phyloP scores from a whole-genome alignment of 2,888 invertebrate species.

The Tholera decimalis region DNA sequence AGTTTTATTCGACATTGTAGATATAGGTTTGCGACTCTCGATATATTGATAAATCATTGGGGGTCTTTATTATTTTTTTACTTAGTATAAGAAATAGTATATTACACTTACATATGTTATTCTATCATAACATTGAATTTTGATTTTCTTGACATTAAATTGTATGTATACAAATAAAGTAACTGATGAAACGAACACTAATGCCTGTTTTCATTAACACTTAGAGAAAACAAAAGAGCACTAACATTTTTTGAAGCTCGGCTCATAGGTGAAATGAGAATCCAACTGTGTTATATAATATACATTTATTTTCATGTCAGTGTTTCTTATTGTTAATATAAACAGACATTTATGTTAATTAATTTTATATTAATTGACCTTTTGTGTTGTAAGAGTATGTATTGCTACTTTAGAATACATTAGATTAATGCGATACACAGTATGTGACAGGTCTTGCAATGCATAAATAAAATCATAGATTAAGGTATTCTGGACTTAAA shows the following conservation, averaged over 20 bases:
- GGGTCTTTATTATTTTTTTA: conserved; percentile 51
- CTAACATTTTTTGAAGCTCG: background rate
- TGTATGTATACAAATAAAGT: conserved; percentile 38
- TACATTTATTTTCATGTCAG: background rate
- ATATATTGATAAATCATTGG: conserved; percentile 36
- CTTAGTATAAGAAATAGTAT: conserved; percentile 44
- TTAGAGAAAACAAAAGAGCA: background rate
- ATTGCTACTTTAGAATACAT: conserved; percentile 23
- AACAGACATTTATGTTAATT: conserved; percentile 23
- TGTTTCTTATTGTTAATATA: background rate
- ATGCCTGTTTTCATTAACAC: background rate
- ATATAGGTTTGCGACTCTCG: conserved; percentile 50
- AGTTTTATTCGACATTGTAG: conserved; percentile 53
- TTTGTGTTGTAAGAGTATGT: conserved; percentile 50
- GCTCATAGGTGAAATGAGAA: background rate
- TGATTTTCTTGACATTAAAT: conserved; percentile 12
- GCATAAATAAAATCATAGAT: background rate
- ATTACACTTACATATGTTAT: conserved; percentile 26
- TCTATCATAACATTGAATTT: conserved; percentile 21
- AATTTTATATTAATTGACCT: conserved; percentile 33
- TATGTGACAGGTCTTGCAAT: conserved; percentile 1
- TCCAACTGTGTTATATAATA: background rate
- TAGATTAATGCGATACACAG: conserved; percentile 13
- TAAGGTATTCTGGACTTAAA: background rate
- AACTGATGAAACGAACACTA: conserved; percentile 12